These are phyloP conservation scores for Sandelia bainsii DNA, from an alignment of 2,797 vertebrate species.

Conservation along the genomic window DNA sequence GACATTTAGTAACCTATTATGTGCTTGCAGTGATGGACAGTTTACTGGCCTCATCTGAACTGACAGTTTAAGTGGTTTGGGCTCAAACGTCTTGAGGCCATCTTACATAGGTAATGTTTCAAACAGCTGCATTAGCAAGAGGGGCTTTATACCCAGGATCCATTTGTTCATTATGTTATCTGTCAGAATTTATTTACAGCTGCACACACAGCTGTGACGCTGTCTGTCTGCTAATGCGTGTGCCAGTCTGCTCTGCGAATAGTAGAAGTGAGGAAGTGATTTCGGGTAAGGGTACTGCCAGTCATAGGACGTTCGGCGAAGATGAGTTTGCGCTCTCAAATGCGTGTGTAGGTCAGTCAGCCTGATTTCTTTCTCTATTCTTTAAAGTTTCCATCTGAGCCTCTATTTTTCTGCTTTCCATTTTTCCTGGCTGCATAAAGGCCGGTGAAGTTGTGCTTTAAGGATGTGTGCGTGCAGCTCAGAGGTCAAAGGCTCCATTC, in stretches of 20 bases:
- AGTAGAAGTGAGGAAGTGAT: background rate
- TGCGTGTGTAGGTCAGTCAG: background rate
- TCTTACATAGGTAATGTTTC: constrained; percentile 59
- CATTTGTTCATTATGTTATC: constrained; percentile 56
- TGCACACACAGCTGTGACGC: constrained; percentile 15
- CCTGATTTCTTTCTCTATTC: background rate
- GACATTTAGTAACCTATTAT: constrained; percentile 61
- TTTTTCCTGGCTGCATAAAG: background rate
- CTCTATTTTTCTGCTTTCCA: background rate
- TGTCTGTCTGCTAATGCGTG: constrained; percentile 8
- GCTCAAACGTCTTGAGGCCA: constrained; percentile 55
- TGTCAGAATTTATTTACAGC: constrained; percentile 52
- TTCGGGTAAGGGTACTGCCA: background rate
- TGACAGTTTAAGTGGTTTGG: constrained; percentile 67
- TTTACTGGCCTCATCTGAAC: constrained; percentile 41
- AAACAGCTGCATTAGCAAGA: constrained; percentile 52
- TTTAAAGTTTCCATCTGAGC: background rate
- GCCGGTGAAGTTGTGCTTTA: background rate
- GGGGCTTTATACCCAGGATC: constrained; percentile 27
- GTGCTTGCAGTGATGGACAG: constrained; percentile 48
- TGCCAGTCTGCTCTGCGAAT: background rate
- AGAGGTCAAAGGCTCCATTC: background rate
- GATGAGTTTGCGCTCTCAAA: background rate
- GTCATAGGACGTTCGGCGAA: background rate
- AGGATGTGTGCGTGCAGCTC: background rate